A percentile compares a stretch with the other conserved stretches of the same genome.
phyloP scores from a whole-genome alignment of 2,888 invertebrate genomes.

The Dicyrtoma fusca region DNA sequence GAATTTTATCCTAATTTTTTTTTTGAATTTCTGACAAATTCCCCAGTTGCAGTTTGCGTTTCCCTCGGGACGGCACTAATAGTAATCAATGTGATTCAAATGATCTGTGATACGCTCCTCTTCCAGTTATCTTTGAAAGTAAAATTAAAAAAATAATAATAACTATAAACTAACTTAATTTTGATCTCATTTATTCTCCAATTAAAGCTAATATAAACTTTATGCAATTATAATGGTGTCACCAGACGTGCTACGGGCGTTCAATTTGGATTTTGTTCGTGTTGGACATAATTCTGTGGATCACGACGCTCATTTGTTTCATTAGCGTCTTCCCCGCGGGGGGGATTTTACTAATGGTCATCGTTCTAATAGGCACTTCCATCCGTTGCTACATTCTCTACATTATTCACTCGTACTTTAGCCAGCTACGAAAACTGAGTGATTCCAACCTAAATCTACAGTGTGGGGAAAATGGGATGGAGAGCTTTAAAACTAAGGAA shows the following conservation, averaged over 20 bases:
- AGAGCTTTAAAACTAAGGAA: too few relatives aligned
- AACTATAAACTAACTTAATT: too few relatives aligned
- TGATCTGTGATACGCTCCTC: constrained; percentile 18
- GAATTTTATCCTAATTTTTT: constrained; percentile 1
- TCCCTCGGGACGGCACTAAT: constrained; percentile 11
- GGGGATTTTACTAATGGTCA: constrained; percentile 16
- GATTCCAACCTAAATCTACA: constrained; percentile 10
- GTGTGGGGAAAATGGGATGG: not conserved
- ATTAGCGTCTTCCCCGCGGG: constrained; percentile 23
- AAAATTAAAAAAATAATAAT: too few relatives aligned
- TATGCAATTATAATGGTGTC: too few relatives aligned
- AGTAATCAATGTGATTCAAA: constrained; percentile 18
- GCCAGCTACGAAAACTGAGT: constrained; percentile 18
- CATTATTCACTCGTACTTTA: constrained; percentile 22
- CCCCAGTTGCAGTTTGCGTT: constrained; percentile 7
- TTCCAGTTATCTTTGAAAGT: constrained; percentile 24
- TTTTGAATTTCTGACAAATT: not conserved
- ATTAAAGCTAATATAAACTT: too few relatives aligned
- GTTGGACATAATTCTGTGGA: constrained; percentile 23
- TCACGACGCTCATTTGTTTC: constrained; percentile 23
- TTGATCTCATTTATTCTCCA: too few relatives aligned
- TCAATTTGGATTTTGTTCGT: constrained; percentile 22
- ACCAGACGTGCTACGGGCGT: not conserved
- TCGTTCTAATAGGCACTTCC: constrained; percentile 29
- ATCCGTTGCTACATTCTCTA: constrained; percentile 31